These are phyloP conservation scores for Microplitis demolitor DNA, from an alignment of 1,140 invertebrate species.

Conservation along the genomic window DNA sequence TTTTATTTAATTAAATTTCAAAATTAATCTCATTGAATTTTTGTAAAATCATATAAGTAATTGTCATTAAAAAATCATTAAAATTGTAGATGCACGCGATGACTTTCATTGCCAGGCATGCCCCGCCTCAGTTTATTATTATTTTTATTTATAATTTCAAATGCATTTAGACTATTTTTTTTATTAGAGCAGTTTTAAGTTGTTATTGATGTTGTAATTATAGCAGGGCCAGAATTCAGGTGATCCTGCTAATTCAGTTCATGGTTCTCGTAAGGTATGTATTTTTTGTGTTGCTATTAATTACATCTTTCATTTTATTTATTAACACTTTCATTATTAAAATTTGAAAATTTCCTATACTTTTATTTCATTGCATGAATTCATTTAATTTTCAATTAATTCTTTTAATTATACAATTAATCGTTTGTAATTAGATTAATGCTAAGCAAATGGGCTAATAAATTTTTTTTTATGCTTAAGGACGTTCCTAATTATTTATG, in stretches of 20 bases:
- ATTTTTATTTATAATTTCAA: background rate
- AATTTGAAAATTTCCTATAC: no score
- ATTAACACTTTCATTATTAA: no score
- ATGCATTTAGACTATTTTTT: conserved; percentile 7
- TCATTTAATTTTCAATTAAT: no score
- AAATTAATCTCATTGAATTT: background rate
- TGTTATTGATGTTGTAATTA: conserved; percentile 20
- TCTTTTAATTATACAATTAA: no score
- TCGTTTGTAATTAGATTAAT: no score
- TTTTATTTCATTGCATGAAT: no score
- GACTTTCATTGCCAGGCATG: conserved; percentile 9
- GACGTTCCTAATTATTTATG: no score
- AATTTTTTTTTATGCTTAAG: no score
- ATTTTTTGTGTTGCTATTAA: background rate
- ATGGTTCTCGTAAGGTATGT: conserved; percentile 15
- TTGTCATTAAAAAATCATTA: background rate
- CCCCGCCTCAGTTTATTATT: background rate
- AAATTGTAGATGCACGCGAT: conserved; percentile 6
- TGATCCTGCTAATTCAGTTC: background rate
- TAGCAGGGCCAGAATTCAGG: conserved; percentile 26
- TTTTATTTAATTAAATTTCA: background rate
- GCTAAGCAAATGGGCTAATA: no score
- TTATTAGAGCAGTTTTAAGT: conserved; percentile 17
- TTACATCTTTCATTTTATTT: background rate
- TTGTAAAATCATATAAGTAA: background rate